Evolutionary conservation across 2,797 vertebrate genomes (phyloP), one percentile per base, ranked within the genome.

Genomic region (Betta splendens): DNA sequence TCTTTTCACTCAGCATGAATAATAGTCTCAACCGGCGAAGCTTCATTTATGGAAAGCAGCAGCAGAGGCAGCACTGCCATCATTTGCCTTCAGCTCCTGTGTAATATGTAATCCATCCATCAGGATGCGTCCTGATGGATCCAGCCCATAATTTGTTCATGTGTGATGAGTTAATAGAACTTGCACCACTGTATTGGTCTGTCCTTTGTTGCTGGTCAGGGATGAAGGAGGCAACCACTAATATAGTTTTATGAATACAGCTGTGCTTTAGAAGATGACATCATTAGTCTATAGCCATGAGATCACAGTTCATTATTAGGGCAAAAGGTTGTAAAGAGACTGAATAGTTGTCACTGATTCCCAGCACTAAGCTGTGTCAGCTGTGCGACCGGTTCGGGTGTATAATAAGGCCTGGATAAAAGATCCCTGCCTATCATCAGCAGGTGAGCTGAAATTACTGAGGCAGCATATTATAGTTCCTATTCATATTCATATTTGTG

Each of bases 211-310:
- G 46, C 46, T 70, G 69, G 66, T 72, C 58, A 69, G 49, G 72
- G 67, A 80, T 59, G 50, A 75, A 84, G 50, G 61, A 77, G 45
- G 51, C n/a, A 31, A 22, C 8, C 50, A 23, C 33, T 78, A 78
- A 81, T 82, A 61, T 53, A 47, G 75, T 75, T 72, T 47, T 72
- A 71, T 56, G 65, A 61, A 68, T 72, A 37, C 59, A 69, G 51
- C 57, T 51, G 51, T 38, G 45, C 66, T 62, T 55, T 45, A 49
- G 56, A 40, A 75, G 77, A 83, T 87, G 74, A 63, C 64, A 80
- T 49, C 54, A 81, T 85, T 73, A 72, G 63, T 83, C 57, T 59
- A 20, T 56, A 59, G 64, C 80, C 85, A 81, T 83, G 83, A 81
- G 74, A 75, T 79, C 66, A 62, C 25, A 51, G 28, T 69, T 77